Conservation (phyloP, 2,797 vertebrate species). For the Siniperca undulata region DNA sequence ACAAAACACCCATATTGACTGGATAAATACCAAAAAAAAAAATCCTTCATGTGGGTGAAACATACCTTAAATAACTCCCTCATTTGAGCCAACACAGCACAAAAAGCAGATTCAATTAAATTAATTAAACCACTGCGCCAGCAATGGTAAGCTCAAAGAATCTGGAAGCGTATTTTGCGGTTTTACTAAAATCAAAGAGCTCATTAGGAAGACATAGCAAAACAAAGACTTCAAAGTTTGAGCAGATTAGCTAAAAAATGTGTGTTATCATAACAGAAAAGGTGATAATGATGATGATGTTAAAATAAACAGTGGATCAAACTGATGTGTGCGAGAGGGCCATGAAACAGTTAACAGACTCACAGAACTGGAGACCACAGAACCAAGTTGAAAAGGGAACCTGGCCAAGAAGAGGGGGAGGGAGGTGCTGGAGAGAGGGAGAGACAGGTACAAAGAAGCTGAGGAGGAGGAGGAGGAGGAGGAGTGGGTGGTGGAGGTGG, state of each 20-base stretch:
- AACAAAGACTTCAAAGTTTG: slow-evolving; percentile 7
- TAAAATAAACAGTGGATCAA: slow-evolving; percentile 31
- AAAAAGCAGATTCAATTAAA: slow-evolving; percentile 31
- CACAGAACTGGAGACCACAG: slow-evolving; percentile 57
- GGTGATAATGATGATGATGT: slow-evolving; percentile 12
- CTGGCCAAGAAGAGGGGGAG: slow-evolving; percentile 76
- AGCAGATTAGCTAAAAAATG: slow-evolving; percentile 28
- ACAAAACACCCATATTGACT: slow-evolving; percentile 75
- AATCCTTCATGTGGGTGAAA: slow-evolving; percentile 62
- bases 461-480: slow-evolving; percentile 24
- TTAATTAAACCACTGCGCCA: slow-evolving; percentile 24
- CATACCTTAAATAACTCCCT: slow-evolving; percentile 64
- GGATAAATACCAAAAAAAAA: slow-evolving; percentile 62
- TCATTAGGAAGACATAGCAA: slow-evolving; percentile 23
- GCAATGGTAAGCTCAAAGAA: slow-evolving; percentile 10
- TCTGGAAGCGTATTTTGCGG: neutral
- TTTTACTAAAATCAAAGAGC: slow-evolving; percentile 37
- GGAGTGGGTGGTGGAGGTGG: slow-evolving; percentile 33
- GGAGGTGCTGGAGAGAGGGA: slow-evolving; percentile 69
- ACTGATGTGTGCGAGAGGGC: slow-evolving; percentile 25
- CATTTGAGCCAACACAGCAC: slow-evolving; percentile 23
- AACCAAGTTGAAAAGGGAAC: slow-evolving; percentile 67
- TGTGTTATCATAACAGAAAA: slow-evolving; percentile 14
- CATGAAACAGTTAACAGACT: slow-evolving; percentile 76
- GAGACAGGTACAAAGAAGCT: slow-evolving; percentile 79